Base-by-base conservation (phyloP, 2,888 invertebrate genomes). In the Pollenia labialis region DNA sequence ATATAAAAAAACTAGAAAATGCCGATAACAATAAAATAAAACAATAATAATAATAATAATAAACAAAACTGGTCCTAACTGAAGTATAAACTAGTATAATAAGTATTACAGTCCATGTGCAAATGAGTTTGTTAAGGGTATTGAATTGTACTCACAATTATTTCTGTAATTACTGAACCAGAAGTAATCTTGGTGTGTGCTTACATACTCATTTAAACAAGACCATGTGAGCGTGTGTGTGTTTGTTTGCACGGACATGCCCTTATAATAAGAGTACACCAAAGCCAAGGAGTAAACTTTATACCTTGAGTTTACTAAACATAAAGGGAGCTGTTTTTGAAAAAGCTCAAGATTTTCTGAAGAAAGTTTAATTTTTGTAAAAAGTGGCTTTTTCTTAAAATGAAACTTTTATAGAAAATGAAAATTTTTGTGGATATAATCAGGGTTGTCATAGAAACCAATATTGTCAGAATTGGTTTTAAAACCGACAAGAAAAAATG, bases 141-240 rank as follows among this genome's bases (percentile, higher is more conserved):
- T 79, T 79, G 84, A 77, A 84, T 84, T 79, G 79, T 64, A 48
- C 56, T 72, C 71, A 79, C 66, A 79, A 84, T 84, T 84, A 72
- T 76, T 71, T 84, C 68, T 84, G 74, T 68, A 84, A 74, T 77
- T 77, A 77, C 50, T 84, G 87, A 87, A 87, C 84, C 87, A 84
- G 74, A 87, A 87, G 84, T 84, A 87, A 87, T 84, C 72, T 81
- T 80, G 64, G 64, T 86, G 69, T 77, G 69, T 75, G 66, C 79
- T 58, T 52, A 42, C 76, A 75, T 12, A 79, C 48, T n/a, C 23
- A 12, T 48, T 54, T 14, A 76, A 16, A 48, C 69, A 69, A 42
- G 46, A n/a, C 54, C n/a, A 56, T 18, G 14, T 68, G 54, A 4
- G 4, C 0, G n/a, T 14, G 3, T 14, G 40, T 66, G 64, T 46